Base-by-base conservation (phyloP, 2,888 invertebrate species). In the Tillus elongatus region DNA sequence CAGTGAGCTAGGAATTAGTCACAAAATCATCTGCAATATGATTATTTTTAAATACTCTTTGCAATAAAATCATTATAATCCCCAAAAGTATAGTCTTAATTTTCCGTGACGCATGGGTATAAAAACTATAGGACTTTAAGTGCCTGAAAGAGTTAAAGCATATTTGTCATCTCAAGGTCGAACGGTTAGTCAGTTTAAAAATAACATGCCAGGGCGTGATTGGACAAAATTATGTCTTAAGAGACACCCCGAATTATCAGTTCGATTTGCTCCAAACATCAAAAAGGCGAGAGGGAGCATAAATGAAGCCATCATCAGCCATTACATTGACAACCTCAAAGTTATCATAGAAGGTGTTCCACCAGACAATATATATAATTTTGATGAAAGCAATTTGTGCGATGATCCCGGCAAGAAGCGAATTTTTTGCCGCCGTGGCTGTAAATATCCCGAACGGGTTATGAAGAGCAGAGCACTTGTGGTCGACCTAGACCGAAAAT, bases 401-500 rank as follows among this genome's bases (percentile, higher is more conserved):
- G 46, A 50, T 30, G 41, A 45, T 29, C 47, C 45, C 9, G 44
- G 50, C 3, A 44, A 40, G 13, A 24, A 43, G 28, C 36, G 38
- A 33, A 41, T 47, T 16, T 29, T 53, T 9, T 42, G 41, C 29
- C 38, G 30, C 36, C 30, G 40, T 28, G 42, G 36, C 13, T 16
- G 35, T 2, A 46, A 45, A 30, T 41, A 44, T 41, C 43, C 45
- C 1, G 47, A 46, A 40, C 37, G 43, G 4, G 29, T 54, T 49
- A 13, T 56, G 56, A 37, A 61, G 58, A 39, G 42, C 56, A 2
- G 47, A 55, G 37, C 38, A 54, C 14, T 10, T 62, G 27, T 56
- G 49, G 45, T 39, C 48, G 43, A 36, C 46, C 12, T 59, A 57
- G 59, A 49, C 44, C 4, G 43, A 46, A 42, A 37, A 46, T n/a